Evolutionary conservation across 2,888 invertebrate genomes (phyloP).

Genomic region (Cryptocephalus primarius): DNA sequence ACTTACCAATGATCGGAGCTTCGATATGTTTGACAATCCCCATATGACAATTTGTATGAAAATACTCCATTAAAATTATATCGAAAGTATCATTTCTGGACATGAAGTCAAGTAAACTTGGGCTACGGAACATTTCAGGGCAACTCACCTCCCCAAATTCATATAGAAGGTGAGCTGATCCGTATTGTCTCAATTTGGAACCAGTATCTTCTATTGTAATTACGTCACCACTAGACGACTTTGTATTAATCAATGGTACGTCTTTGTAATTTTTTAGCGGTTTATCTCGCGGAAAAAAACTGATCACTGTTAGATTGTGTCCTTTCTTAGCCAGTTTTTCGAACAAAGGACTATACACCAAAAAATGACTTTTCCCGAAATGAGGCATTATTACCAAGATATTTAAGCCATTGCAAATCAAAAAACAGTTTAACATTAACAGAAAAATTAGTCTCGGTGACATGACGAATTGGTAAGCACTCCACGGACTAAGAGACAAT

Average conservation of each 20-base stretch:
- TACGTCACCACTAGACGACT: no score
- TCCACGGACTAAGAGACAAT: no score
- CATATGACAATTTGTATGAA: background rate
- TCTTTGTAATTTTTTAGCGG: conserved; percentile 47
- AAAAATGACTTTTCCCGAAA: background rate
- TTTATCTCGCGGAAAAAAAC: conserved; percentile 47
- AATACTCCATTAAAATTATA: background rate
- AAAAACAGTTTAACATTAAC: background rate
- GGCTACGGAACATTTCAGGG: background rate
- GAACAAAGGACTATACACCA: background rate
- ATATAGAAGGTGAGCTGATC: background rate
- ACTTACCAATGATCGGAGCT: background rate
- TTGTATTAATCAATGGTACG: conserved; percentile 25
- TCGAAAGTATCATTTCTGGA: background rate
- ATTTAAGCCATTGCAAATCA: background rate
- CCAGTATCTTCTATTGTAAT: background rate
- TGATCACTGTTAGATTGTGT: conserved; percentile 44
- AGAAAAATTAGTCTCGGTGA: no score
- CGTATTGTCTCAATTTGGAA: background rate
- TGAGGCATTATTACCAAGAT: background rate
- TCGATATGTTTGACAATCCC: background rate
- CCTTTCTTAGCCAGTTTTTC: background rate
- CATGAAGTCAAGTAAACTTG: background rate
- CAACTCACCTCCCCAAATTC: background rate
- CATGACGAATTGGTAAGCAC: no score